Conservation (phyloP, 1,140 invertebrate genomes). For the Lethocerus indicus region DNA sequence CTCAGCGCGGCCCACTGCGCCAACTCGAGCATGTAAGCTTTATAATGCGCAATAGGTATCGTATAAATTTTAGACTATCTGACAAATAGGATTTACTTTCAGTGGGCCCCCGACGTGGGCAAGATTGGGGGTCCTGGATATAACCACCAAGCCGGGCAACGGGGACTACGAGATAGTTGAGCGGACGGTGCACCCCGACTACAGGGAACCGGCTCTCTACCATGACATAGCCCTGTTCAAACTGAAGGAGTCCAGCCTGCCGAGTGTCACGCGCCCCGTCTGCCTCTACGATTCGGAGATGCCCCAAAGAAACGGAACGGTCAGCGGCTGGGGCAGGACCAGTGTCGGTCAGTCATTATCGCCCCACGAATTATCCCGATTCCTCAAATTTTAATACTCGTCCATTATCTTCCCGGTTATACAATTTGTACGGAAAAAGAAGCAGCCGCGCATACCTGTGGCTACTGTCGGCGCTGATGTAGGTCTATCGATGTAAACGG, state of each 20-base stretch:
- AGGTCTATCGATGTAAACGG: too few relatives aligned
- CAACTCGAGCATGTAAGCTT: too few relatives aligned
- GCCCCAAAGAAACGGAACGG: slow-evolving; percentile 21
- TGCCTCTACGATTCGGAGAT: slow-evolving; percentile 22
- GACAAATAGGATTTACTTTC: too few relatives aligned
- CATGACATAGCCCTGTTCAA: slow-evolving; percentile 42
- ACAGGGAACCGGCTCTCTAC: slow-evolving; percentile 26
- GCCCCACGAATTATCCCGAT: too few relatives aligned
- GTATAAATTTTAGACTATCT: too few relatives aligned
- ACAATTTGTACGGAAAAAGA: too few relatives aligned
- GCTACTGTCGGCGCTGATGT: too few relatives aligned
- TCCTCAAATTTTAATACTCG: too few relatives aligned
- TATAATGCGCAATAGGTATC: too few relatives aligned
- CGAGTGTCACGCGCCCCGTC: slow-evolving; percentile 25
- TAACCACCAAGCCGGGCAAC: slow-evolving; percentile 17
- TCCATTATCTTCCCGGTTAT: too few relatives aligned
- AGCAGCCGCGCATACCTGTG: too few relatives aligned
- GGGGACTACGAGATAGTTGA: slow-evolving; percentile 21
- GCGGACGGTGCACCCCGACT: slow-evolving; percentile 29
- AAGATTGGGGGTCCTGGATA: slow-evolving; percentile 23
- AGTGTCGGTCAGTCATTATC: slow-evolving; percentile 16
- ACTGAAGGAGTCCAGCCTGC: slow-evolving; percentile 23
- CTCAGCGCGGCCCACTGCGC: too few relatives aligned
- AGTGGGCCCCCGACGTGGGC: slow-evolving; percentile 19
- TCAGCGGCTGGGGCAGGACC: slow-evolving; percentile 33